Base-by-base conservation (phyloP, 2,888 invertebrate genomes). In the Anthophora plumipes region DNA sequence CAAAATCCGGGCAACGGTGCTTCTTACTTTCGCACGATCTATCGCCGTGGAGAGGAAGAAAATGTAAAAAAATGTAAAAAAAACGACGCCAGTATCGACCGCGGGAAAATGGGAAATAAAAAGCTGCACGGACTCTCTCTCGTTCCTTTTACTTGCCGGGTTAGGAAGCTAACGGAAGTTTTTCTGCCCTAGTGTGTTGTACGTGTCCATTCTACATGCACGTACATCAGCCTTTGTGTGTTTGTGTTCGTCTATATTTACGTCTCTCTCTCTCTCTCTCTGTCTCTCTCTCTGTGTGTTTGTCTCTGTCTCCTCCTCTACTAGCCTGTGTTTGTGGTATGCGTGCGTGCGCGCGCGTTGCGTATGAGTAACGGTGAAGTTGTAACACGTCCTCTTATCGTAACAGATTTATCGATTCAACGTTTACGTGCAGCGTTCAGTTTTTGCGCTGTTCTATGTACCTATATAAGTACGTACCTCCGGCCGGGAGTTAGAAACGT, bases 131-230 rank as follows among this genome's bases (percentile, higher is more conserved):
- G 11, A 17, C 43, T 14, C 46, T 37, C 61, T n/a, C 48, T 48
- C 57, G 59, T 73, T 70, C 66, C 70, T 75, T 75, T 75, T 71
- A 57, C 73, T 73, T 50, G 50, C 48, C 67, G 48, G 59, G 59
- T 69, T 80, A 80, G 71, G 80, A 74, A 64, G 52, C 76, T 82
- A 82, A 82, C 81, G 82, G 80, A 72, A 72, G 71, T 76, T 82
- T 76, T 82, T 76, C 76, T 55, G 41, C 43, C 31, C 31, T 4
- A 31, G 31, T 31, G 31, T 31, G 31, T 31, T 31, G 31, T 31
- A 31, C 31, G 31, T 31, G 31, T 31, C 31, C 4, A 31, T 31
- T 31, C 31, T 31, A 31, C 31, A 31, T 31, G 31, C 31, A 31
- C 31, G 31, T 31, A 31, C 4, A 31, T 1, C 2, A 31, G 31